Percentiles rank a stretch among this genome's conserved stretches.
phyloP scores from a whole-genome alignment of 2,888 invertebrate species.

The Carcina quercana region DNA sequence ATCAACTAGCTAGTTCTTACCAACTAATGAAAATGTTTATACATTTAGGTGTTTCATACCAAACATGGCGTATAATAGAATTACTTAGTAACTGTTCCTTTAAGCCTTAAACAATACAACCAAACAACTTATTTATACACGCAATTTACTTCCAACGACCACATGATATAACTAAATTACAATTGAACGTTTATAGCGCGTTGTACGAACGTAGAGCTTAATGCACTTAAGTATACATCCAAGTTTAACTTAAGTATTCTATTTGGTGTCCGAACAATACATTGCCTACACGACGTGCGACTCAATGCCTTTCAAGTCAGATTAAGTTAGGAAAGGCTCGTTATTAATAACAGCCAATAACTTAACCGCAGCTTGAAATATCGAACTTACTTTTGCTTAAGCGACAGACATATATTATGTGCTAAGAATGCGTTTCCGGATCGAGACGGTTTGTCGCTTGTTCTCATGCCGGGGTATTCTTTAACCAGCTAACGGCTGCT shows the following conservation, averaged over 20 bases:
- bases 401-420: slow-evolving; percentile 62
- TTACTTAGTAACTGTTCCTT: too few relatives aligned
- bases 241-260: slow-evolving; percentile 51
- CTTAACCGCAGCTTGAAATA: slow-evolving; percentile 65
- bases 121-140: too few relatives aligned
- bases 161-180: too few relatives aligned
- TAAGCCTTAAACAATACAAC: too few relatives aligned
- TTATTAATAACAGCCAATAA: slow-evolving; percentile 72
- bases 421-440: slow-evolving; percentile 70
- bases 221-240: slow-evolving; percentile 14
- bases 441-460: slow-evolving; percentile 50
- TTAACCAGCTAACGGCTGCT: slow-evolving; percentile 17
- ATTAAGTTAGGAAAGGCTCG: slow-evolving; percentile 67
- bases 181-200: not conserved
- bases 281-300: slow-evolving; percentile 53
- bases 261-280: slow-evolving; percentile 54
- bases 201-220: not conserved
- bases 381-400: slow-evolving; percentile 69
- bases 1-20: too few relatives aligned
- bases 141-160: too few relatives aligned
- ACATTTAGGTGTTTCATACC: too few relatives aligned
- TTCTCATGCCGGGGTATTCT: slow-evolving; percentile 33
- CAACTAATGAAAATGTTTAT: too few relatives aligned
- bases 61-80: too few relatives aligned
- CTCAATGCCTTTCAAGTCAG: slow-evolving; percentile 69